These are phyloP conservation scores for Ciconia nigra DNA, from an alignment of 2,797 vertebrate species.

Conservation along the genomic window DNA sequence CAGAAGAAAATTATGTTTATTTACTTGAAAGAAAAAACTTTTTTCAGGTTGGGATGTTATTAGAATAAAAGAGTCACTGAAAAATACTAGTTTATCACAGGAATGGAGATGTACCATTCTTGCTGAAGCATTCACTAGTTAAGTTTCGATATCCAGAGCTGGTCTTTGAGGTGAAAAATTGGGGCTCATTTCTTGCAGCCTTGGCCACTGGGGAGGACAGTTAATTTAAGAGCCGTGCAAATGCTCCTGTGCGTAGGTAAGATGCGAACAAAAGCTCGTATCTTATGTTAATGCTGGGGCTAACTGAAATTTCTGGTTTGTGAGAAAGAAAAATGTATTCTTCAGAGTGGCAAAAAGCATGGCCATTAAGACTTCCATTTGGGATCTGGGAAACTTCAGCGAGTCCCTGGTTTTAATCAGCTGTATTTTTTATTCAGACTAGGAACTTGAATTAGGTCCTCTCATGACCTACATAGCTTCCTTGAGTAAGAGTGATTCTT, in stretches of 20 bases:
- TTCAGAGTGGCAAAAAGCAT: background rate
- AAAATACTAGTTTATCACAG: background rate
- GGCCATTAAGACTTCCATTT: background rate
- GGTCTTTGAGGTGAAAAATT: background rate
- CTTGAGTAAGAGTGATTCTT: background rate
- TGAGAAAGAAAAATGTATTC: background rate
- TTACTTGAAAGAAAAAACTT: background rate
- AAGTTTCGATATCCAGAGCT: background rate
- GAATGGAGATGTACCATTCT: background rate
- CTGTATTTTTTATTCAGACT: background rate
- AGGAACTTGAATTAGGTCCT: constrained; percentile 20
- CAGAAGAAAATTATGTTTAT: background rate
- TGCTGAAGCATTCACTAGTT: background rate
- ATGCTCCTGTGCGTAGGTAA: background rate
- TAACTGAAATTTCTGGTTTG: background rate
- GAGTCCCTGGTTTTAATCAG: constrained; percentile 18
- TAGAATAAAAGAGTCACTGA: background rate
- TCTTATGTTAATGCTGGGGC: background rate
- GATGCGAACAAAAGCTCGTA: background rate
- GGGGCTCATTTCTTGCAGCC: background rate
- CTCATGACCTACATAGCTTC: background rate
- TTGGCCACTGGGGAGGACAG: background rate
- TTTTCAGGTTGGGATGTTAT: background rate
- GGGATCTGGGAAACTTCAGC: background rate
- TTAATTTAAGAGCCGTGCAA: background rate